Evolutionary conservation across 2,113 vertebrate genomes (phyloP), one percentile per base, ranked within the genome.

Genomic region (Solea senegalensis): DNA sequence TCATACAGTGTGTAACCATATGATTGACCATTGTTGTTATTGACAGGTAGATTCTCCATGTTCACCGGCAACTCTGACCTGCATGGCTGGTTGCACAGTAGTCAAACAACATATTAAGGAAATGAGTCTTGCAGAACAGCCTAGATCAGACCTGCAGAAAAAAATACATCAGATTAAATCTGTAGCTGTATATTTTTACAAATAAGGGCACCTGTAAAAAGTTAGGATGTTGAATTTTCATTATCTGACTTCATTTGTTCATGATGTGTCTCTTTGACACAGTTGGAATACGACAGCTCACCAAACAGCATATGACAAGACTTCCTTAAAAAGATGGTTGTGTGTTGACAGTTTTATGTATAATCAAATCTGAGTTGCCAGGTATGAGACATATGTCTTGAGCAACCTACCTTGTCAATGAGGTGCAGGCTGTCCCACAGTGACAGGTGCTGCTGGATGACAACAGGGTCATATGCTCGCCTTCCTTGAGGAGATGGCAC

Each of bases 1-100:
- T 97, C 96, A 0, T 98, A 98, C 34, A 98, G 92, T 0, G 94
- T 94, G 14, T 98, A 98, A 0, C 96, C 97, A 1, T 94, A 95
- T 0, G 95, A 92, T 90, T 98, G 97, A 41, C 97, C 96, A 0
- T 89, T 94, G 64, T 92, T 93, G 9, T 93, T 83, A 4, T 96
- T 97, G 2, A 95, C 82, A 0, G 89, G 94, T 21, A 98, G 87
- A 6, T 95, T 96, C 89, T 98, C 96, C 96, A 97, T 97, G 85
- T 95, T 98, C 66, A 97, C 44, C 0, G 96, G 95, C 2, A 65
- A 39, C 48, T 96, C 95, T 3, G 94, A 95, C 62, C 72, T 90
- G 28, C 91, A 14, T 1, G 93, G 94, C 97, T 98, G 68, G 13
- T 64, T 4, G 43, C 8, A 21, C 49, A 76, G 43, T 57, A 53